Percentiles rank a stretch among this genome's conserved stretches.
Evolutionary conservation across 1,140 invertebrate species (phyloP).

Genomic region (Argopecten irradians): DNA sequence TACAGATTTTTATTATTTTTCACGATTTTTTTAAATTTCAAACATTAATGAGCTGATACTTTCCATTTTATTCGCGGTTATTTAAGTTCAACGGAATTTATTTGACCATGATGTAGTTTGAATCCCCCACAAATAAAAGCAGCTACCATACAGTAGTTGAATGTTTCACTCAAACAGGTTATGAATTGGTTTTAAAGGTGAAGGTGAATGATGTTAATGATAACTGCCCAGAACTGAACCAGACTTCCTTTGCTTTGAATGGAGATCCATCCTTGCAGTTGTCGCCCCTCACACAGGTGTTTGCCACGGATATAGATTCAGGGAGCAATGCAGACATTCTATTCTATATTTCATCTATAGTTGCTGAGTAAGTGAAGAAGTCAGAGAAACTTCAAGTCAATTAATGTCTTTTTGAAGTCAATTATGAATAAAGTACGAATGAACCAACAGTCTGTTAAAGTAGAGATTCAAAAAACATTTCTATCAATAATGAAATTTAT

Average conservation of each 20-base stretch:
- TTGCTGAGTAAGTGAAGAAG: conserved; percentile 50
- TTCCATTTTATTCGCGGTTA: too few relatives aligned
- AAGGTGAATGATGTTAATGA: conserved; percentile 61
- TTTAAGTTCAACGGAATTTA: too few relatives aligned
- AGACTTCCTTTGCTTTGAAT: conserved; percentile 39
- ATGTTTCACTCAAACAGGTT: too few relatives aligned
- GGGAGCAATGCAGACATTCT: conserved; percentile 52
- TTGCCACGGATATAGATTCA: conserved; percentile 56
- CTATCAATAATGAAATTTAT: too few relatives aligned
- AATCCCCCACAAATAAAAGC: too few relatives aligned
- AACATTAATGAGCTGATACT: too few relatives aligned
- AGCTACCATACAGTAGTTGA: too few relatives aligned
- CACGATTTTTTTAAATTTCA: too few relatives aligned
- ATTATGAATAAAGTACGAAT: not conserved
- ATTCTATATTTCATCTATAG: conserved; percentile 50
- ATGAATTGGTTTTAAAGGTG: conserved; percentile 52
- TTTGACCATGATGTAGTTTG: too few relatives aligned
- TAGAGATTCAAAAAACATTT: too few relatives aligned
- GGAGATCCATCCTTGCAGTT: conserved; percentile 57
- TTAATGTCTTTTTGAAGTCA: not conserved
- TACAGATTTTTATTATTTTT: too few relatives aligned
- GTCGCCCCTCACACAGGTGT: conserved; percentile 47
- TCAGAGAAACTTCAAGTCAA: not conserved
- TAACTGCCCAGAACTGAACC: conserved; percentile 60
- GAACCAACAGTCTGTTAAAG: too few relatives aligned